Percentiles rank a stretch among this genome's conserved stretches.
Conservation (phyloP, 2,797 vertebrate genomes). For the Acrossocheilus fasciatus region DNA sequence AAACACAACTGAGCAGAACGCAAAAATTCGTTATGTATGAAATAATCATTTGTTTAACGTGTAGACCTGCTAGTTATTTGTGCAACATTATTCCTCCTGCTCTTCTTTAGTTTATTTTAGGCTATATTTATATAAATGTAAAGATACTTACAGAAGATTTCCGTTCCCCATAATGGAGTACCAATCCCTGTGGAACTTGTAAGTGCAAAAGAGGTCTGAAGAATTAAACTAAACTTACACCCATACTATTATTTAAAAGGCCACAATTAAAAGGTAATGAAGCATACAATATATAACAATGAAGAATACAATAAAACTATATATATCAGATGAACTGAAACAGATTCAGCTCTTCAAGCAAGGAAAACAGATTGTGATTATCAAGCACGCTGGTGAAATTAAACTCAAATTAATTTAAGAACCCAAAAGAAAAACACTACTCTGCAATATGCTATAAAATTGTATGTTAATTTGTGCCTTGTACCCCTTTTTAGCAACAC, state of each 20-base stretch:
- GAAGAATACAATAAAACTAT: not conserved
- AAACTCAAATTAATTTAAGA: not conserved
- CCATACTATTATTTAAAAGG: too few relatives aligned
- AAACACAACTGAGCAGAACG: not conserved
- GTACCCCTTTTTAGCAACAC: not conserved
- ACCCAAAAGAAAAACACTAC: not conserved
- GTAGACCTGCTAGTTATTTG: too few relatives aligned
- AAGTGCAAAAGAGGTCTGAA: not conserved
- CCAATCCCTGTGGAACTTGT: not conserved
- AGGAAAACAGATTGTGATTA: not conserved
- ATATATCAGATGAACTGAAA: not conserved
- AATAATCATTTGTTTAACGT: not conserved
- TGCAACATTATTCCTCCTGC: too few relatives aligned
- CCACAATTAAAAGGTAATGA: too few relatives aligned
- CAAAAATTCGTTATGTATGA: too few relatives aligned
- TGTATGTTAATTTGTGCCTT: not conserved
- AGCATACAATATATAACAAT: too few relatives aligned
- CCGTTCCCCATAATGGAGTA: not conserved
- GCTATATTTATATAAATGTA: not conserved
- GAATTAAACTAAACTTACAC: not conserved
- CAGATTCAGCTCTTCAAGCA: too few relatives aligned
- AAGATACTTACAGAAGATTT: not conserved
- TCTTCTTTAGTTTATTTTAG: too few relatives aligned
- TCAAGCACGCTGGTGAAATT: not conserved
- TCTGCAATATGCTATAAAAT: not conserved